Base-by-base conservation (phyloP, 2,113 vertebrate genomes). In the Gallinago media region DNA sequence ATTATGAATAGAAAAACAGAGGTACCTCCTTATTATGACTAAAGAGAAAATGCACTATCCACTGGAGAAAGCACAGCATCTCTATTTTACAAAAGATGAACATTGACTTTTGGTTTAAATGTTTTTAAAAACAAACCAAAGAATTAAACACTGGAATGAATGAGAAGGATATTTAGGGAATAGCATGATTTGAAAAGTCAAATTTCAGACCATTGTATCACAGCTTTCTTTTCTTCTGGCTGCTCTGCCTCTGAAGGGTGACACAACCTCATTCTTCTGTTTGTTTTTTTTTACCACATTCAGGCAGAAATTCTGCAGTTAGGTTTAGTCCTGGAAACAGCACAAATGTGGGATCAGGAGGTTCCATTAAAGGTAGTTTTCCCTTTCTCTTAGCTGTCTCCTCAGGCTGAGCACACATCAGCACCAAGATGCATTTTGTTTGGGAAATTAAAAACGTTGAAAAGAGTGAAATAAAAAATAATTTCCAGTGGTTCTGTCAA, bases 391-490 rank as follows among this genome's bases (percentile, higher is more conserved):
- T 22, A 67, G 11, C 19, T 79, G 4, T 62, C 15, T 68, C 46
- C 40, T 87, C 19, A 68, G 61, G n/a, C 14, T 73, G 14, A 61
- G 10, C 49, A 25, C 15, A 20, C 19, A 46, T 21, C 32, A 49
- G 23, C 44, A 40, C 8, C 4, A 32, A 54, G 6, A 29, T 46
- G 15, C 54, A 22, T 54, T 82, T 90, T 85, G 40, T 90, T 59
- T 78, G 12, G 29, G 58, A 85, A 73, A 88, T 94, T 87, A 74
- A 90, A 94, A 70, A 73, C 44, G 12, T 63, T 92, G 73, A 85
- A 88, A 88, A 26, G 8, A 72, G 2, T 11, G 8, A 72, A 87
- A 89, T 62, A 44, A 89, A 91, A 82, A 71, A 38, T 5, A 50
- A 54, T 82, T 89, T 82, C 49, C 29, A 94, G 12, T 25, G n/a